These are phyloP conservation scores for Drosophila stalkeri DNA, from an alignment of 2,888 invertebrate species.

Conservation along the genomic window DNA sequence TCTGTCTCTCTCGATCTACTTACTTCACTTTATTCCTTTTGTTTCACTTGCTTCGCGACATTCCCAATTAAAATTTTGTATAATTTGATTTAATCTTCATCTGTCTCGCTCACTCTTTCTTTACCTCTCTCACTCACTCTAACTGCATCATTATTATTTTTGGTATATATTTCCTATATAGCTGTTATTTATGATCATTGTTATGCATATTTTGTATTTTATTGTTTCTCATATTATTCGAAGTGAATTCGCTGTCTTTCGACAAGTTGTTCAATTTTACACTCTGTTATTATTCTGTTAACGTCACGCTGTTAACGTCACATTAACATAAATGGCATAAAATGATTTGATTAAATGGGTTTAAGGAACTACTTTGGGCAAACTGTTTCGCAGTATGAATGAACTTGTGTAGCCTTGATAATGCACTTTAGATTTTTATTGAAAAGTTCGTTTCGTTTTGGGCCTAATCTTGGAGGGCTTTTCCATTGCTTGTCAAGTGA, in stretches of 20 bases:
- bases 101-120: neutral
- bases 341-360: conserved; percentile 1
- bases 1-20: neutral
- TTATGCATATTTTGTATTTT: conserved; percentile 1
- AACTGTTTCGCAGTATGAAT: neutral
- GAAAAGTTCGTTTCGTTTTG: neutral
- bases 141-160: neutral
- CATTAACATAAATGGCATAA: conserved; percentile 17
- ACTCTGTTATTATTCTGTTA: conserved; percentile 17
- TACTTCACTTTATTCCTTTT: neutral
- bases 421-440: neutral
- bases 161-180: conserved; percentile 12
- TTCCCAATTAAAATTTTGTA: neutral
- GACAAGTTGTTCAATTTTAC: conserved; percentile 2
- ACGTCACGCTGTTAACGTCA: conserved; percentile 28
- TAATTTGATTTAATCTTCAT: neutral
- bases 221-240: conserved; percentile 1
- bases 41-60: neutral
- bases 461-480: neutral
- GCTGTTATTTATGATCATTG: conserved; percentile 15
- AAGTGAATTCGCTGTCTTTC: neutral
- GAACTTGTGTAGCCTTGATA: conserved; percentile 6
- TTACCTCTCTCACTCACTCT: neutral
- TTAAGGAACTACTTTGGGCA: conserved; percentile 16
- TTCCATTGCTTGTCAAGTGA: neutral